Evolutionary conservation across 37 sponge, comb jelly and placozoan species (phyloP).

Genomic region (Geodia barretti): DNA sequence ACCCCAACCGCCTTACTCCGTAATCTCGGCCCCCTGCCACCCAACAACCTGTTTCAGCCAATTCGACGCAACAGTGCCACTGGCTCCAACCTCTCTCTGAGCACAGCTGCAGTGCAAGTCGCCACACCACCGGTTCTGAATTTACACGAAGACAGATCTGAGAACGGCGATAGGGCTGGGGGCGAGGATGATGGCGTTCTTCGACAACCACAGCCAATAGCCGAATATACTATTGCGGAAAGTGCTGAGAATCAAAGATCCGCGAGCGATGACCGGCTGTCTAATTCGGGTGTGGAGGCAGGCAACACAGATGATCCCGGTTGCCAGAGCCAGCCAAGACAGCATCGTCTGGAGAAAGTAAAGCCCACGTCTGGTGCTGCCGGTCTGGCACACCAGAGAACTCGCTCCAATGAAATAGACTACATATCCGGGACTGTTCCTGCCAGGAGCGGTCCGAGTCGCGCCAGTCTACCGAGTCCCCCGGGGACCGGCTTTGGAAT

Average conservation of each 20-base stretch:
- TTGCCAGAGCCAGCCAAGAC: background rate
- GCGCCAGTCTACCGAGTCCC: conserved; percentile 30
- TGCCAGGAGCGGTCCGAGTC: background rate
- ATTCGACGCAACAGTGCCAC: background rate
- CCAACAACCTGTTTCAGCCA: conserved; percentile 7
- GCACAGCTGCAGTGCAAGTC: background rate
- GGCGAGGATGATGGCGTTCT: background rate
- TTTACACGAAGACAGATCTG: background rate
- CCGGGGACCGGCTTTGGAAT: background rate
- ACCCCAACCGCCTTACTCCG: background rate
- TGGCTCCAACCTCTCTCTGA: background rate
- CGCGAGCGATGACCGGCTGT: no score
- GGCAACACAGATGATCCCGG: background rate
- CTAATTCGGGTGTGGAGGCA: background rate
- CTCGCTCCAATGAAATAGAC: conserved; percentile 53
- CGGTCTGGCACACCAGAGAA: conserved; percentile 14
- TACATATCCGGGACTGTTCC: no score
- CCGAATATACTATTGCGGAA: background rate
- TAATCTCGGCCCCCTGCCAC: background rate
- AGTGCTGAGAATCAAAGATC: no score
- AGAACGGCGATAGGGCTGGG: background rate
- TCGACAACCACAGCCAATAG: background rate
- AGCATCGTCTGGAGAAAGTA: no score
- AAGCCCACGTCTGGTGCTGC: background rate
- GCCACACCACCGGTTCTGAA: background rate